A percentile compares a stretch with the other conserved stretches of the same genome.
Conservation (phyloP, 2,888 invertebrate species). For the Poecilobothrus nobilitatus region DNA sequence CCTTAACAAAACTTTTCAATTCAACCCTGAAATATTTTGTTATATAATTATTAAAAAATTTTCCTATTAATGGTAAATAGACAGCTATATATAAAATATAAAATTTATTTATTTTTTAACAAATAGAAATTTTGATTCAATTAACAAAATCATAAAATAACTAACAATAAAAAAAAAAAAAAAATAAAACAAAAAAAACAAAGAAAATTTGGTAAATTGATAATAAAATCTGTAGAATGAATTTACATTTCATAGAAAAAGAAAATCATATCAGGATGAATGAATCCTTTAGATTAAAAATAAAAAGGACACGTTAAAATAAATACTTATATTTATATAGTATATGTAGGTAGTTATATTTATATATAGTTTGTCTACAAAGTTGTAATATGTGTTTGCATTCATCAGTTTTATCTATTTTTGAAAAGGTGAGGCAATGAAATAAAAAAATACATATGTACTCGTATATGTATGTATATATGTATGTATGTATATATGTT, state of each 20-base stretch:
- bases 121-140: no score
- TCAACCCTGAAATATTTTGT: no score
- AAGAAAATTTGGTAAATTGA: not conserved
- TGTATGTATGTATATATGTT: not conserved
- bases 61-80: no score
- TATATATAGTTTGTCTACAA: not conserved
- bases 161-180: not conserved
- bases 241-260: slow-evolving; percentile 2
- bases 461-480: no score
- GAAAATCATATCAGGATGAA: not conserved
- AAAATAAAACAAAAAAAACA: not conserved
- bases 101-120: no score
- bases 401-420: not conserved
- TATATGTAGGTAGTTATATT: no score
- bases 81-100: no score
- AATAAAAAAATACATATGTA: not conserved
- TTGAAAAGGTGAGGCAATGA: not conserved
- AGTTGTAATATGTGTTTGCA: not conserved
- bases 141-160: not conserved
- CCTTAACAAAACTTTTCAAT: no score
- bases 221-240: not conserved
- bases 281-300: not conserved
- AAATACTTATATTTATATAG: not conserved
- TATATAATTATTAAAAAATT: no score
- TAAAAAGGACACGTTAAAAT: not conserved